Evolutionary conservation across 1,140 invertebrate genomes (phyloP).

Genomic region (Camponotus pennsylvanicus): DNA sequence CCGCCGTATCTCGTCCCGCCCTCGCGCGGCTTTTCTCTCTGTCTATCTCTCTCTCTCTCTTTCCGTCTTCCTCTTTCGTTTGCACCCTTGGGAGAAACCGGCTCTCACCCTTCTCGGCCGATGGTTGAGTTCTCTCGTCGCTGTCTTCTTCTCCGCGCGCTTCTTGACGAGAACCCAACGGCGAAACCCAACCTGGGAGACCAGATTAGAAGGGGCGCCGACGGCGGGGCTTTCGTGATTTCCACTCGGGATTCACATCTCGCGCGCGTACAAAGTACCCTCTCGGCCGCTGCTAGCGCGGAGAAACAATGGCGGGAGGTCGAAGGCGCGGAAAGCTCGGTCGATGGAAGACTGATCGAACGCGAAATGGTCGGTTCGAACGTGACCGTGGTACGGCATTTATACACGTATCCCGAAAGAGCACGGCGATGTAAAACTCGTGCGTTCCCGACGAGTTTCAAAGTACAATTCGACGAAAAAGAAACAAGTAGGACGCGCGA

Average conservation of each 20-base stretch:
- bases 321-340: conserved; percentile 72
- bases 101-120: conserved; percentile 68
- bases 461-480: conserved; percentile 47
- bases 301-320: conserved; percentile 76
- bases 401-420: not conserved
- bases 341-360: conserved; percentile 64
- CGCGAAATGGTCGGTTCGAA: conserved; percentile 22
- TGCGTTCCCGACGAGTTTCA: conserved; percentile 38
- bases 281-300: conserved; percentile 39
- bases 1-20: conserved; percentile 65
- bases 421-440: conserved; percentile 36
- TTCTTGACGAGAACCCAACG: conserved; percentile 79
- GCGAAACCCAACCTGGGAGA: conserved; percentile 86
- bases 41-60: conserved; percentile 53
- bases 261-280: conserved; percentile 67
- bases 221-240: conserved; percentile 76
- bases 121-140: conserved; percentile 54
- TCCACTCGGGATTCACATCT: conserved; percentile 74
- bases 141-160: conserved; percentile 63
- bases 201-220: conserved; percentile 83
- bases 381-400: conserved; percentile 21
- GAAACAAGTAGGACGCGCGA: conserved; percentile 6
- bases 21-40: conserved; percentile 59
- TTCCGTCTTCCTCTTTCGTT: conserved; percentile 56
- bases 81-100: too few relatives aligned